Base-by-base conservation (phyloP, 2,888 invertebrate genomes). In the Orthonevra nobilis region DNA sequence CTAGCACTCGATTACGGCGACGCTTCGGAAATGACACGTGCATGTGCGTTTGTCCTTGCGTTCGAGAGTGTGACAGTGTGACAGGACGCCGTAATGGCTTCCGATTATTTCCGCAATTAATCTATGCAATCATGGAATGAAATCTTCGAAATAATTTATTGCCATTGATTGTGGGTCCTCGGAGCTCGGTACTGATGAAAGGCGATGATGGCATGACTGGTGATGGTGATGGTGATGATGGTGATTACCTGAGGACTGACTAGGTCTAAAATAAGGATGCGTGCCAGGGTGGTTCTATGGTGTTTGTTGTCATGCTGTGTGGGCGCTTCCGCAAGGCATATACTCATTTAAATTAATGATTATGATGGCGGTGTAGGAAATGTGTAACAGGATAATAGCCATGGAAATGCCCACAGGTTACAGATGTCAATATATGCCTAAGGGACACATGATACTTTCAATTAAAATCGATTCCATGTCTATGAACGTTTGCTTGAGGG, bases 81-180 rank as follows among this genome's bases (percentile, higher is more conserved):
- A 48, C 60, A 60, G 64, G 60, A 54, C 50, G n/a, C 34, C 46
- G 40, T 77, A 66, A 72, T 70, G 72, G 72, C 72, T 66, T 64
- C 58, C 72, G 58, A 77, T 72, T 77, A 60, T 58, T 72, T 50
- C 60, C 60, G 64, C 70, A 64, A 72, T 77, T 77, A 72, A 77
- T 77, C 66, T 34, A 32, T 63, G 46, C 64, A 72, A 73, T 73
- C 73, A 66, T 56, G 73, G n/a, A 46, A 70, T 46, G 52, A 38
- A 58, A 72, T 77, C 77, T 72, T 58, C 0, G 40, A n/a, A 56
- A 60, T 72, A 66, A 77, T 72, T 77, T 72, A 77, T 54, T 66
- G 40, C 19, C 54, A 72, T 60, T 19, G 54, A 72, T 72, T 77
- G 40, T 64, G 36, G 64, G 58, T 52, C 17, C 17, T 66, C 20